Percentiles rank a stretch among this genome's conserved stretches.
Conservation (phyloP, 2,888 invertebrate genomes). For the Cephus nigrinus region DNA sequence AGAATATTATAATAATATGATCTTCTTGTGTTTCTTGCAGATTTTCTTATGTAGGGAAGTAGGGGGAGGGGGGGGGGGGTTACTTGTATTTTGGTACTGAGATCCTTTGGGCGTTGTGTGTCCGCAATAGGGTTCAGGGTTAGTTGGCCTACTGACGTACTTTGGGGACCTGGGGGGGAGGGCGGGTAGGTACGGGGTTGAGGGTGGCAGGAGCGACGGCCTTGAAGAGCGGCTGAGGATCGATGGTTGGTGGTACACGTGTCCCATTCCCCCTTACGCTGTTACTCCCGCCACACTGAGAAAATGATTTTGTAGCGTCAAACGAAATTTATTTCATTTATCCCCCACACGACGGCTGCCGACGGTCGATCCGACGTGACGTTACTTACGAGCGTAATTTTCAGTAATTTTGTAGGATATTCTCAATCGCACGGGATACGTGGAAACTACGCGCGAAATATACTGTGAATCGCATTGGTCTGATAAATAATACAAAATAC, state of each 20-base stretch:
- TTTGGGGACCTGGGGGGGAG: conserved; percentile 52
- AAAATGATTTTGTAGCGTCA: no score
- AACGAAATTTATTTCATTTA: no score
- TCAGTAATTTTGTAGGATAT: no score
- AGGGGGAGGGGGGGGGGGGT: not conserved
- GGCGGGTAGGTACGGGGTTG: conserved; percentile 57
- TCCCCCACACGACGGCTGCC: no score
- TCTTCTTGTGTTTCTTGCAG: not conserved
- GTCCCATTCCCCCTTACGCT: conserved; percentile 37
- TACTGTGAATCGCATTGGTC: no score
- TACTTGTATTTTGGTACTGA: not conserved
- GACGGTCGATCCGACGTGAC: no score
- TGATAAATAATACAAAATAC: no score
- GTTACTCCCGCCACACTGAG: conserved; percentile 15
- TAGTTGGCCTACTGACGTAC: conserved; percentile 62
- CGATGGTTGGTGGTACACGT: conserved; percentile 59
- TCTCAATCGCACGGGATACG: no score
- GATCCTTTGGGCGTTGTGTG: not conserved
- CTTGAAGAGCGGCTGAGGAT: conserved; percentile 57
- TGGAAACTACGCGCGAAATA: no score
- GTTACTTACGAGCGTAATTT: no score
- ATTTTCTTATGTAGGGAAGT: not conserved
- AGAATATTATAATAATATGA: not conserved
- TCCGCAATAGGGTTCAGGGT: conserved; percentile 36
- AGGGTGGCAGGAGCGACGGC: conserved; percentile 52